Evolutionary conservation across 2,888 invertebrate species (phyloP).

Genomic region (Petrolisthes cinctipes): DNA sequence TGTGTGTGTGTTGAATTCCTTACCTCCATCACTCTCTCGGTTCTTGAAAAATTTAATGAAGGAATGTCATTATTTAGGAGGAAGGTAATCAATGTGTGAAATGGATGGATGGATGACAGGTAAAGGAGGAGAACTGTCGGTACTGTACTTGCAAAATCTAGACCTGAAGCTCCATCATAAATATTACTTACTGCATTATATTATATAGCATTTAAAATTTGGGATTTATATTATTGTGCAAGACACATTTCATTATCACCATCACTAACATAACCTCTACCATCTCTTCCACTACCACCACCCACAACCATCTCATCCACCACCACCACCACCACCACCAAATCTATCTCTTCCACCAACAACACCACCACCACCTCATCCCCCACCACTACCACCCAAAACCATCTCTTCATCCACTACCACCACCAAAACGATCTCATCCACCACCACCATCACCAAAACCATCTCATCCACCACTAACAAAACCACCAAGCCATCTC

Average conservation of each 20-base stretch:
- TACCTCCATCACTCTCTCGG: too few relatives aligned
- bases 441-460: neutral
- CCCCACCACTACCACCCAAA: neutral
- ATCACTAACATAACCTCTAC: neutral
- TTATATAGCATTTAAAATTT: too few relatives aligned
- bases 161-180: too few relatives aligned
- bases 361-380: neutral
- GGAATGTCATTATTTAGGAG: too few relatives aligned
- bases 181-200: too few relatives aligned
- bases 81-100: too few relatives aligned
- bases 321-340: neutral
- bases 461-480: neutral
- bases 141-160: too few relatives aligned
- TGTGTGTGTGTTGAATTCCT: too few relatives aligned
- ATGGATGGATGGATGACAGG: too few relatives aligned
- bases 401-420: neutral
- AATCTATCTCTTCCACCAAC: neutral
- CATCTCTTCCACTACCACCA: neutral
- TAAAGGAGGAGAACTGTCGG: too few relatives aligned
- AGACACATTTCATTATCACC: neutral
- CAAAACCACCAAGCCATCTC: slow-evolving; percentile 1
- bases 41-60: too few relatives aligned
- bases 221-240: neutral
- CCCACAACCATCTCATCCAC: neutral
- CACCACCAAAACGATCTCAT: neutral